Conservation (phyloP, 2,888 invertebrate species). For the Phania funesta region DNA sequence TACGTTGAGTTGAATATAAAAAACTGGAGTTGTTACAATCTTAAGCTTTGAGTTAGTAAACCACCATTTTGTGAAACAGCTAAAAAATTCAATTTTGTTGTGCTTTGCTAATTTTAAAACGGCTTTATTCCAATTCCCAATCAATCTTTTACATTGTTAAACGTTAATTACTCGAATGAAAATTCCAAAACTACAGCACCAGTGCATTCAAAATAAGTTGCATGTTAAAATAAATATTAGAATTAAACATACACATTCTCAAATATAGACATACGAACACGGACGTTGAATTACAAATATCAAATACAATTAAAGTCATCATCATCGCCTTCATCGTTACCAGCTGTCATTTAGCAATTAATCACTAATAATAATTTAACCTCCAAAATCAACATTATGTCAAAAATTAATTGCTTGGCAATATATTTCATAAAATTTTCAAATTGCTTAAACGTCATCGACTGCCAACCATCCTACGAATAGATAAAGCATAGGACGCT, state of each 20-base stretch:
- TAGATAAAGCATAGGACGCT: constrained; percentile 1
- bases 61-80: too few relatives aligned
- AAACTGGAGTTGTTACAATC: too few relatives aligned
- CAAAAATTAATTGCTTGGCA: constrained; percentile 60
- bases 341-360: constrained; percentile 40
- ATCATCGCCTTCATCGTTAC: background rate
- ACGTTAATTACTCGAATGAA: too few relatives aligned
- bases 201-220: too few relatives aligned
- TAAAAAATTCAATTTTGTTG: too few relatives aligned
- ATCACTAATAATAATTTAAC: constrained; percentile 60
- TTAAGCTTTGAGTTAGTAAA: too few relatives aligned
- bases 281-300: background rate
- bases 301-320: constrained; percentile 42
- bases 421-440: constrained; percentile 53
- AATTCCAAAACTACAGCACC: too few relatives aligned
- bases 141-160: too few relatives aligned
- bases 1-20: too few relatives aligned
- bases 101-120: too few relatives aligned
- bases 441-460: background rate
- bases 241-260: background rate
- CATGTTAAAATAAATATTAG: too few relatives aligned
- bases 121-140: too few relatives aligned
- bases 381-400: constrained; percentile 52
- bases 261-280: background rate
- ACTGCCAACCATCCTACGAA: background rate